These are phyloP conservation scores for Micropoecilia bifurca DNA, from an alignment of 2,797 vertebrate species.

Conservation along the genomic window DNA sequence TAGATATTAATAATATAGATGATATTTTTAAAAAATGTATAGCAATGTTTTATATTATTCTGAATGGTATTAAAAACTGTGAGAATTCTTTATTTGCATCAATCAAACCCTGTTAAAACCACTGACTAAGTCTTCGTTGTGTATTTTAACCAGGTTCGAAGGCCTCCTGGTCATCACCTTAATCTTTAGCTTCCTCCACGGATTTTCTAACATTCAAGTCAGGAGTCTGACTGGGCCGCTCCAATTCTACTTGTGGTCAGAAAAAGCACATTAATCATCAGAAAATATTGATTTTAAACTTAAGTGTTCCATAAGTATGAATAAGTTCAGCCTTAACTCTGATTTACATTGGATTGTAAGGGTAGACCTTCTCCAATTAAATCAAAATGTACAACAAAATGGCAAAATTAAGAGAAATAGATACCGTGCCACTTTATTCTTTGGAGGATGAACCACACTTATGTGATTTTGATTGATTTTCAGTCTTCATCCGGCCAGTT, in stretches of 20 bases:
- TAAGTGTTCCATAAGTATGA: not conserved
- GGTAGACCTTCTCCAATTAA: not conserved
- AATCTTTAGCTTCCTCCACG: not conserved
- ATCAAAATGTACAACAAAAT: not conserved
- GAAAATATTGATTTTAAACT: not conserved
- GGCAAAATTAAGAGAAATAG: not conserved
- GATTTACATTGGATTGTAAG: not conserved
- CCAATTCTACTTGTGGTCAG: not conserved
- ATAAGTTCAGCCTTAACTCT: not conserved
- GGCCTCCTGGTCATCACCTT: not conserved
- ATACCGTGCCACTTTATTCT: not conserved
- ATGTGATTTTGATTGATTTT: not conserved
- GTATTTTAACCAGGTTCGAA: not conserved
- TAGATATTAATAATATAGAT: not conserved
- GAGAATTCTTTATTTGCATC: not conserved
- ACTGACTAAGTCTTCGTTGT: not conserved
- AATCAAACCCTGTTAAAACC: not conserved
- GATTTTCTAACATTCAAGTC: not conserved
- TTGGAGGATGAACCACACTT: not conserved
- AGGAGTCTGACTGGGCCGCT: not conserved
- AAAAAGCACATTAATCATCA: not conserved
- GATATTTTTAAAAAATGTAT: not conserved
- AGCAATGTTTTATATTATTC: not conserved
- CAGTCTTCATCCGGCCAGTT: not conserved
- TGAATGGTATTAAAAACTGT: not conserved